Evolutionary conservation across 2,113 vertebrate genomes (phyloP).

Genomic region (Phoenicopterus ruber): DNA sequence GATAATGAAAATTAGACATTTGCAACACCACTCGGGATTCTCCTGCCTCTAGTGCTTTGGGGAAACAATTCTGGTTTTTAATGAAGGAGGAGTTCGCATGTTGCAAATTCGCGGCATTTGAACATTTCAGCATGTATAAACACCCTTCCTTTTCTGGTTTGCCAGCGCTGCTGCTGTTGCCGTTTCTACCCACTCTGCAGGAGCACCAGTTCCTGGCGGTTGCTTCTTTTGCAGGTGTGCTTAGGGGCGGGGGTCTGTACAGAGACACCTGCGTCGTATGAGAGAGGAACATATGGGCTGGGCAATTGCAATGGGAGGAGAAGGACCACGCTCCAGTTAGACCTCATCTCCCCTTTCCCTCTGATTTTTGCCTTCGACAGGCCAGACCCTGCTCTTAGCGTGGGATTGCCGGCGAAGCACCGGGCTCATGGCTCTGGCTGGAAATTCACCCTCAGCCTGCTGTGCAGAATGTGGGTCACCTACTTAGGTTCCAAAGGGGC

Average conservation of each 20-base stretch:
- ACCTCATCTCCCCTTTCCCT: background rate
- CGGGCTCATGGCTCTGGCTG: background rate
- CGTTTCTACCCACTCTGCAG: background rate
- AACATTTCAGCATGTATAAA: background rate
- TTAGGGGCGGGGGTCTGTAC: background rate
- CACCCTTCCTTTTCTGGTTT: background rate
- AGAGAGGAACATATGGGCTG: background rate
- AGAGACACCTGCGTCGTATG: background rate
- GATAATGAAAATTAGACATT: background rate
- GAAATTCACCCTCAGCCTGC: constrained; percentile 14
- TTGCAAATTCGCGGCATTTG: background rate
- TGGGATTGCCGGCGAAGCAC: background rate
- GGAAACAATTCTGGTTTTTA: background rate
- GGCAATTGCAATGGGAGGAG: background rate
- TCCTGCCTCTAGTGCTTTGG: background rate
- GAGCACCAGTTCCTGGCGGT: background rate
- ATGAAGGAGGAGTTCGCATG: background rate
- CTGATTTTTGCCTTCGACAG: background rate
- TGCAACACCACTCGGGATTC: background rate
- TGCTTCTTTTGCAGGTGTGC: background rate
- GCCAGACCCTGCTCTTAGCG: background rate
- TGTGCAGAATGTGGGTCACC: constrained; percentile 55
- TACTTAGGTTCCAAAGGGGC: constrained; percentile 32
- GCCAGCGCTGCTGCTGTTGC: background rate
- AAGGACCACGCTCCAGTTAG: background rate